phyloP scores from a whole-genome alignment of 2,888 invertebrate species.

The Digitonthophagus gazella region DNA sequence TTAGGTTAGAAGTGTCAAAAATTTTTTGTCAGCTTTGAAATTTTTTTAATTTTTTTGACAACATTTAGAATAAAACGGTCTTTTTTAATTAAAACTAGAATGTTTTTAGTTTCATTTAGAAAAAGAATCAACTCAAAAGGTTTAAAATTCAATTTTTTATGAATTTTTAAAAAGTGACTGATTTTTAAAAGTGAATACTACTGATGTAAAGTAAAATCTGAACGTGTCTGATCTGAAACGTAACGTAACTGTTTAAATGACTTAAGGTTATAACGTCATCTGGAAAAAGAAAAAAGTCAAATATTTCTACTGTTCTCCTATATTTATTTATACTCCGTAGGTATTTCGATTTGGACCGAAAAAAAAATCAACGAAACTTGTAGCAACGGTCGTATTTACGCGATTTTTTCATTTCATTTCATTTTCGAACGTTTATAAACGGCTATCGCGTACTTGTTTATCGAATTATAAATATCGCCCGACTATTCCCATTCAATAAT shows the following conservation, averaged over 20 bases:
- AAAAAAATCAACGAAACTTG: slow-evolving; percentile 16
- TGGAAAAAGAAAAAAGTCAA: slow-evolving; percentile 13
- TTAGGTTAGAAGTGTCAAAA: too few relatives aligned
- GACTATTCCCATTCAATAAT: slow-evolving; percentile 28
- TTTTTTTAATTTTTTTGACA: too few relatives aligned
- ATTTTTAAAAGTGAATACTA: too few relatives aligned
- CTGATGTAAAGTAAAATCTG: neutral
- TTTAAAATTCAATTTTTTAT: too few relatives aligned
- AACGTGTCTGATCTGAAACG: neutral
- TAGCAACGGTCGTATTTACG: slow-evolving; percentile 18
- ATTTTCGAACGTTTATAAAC: slow-evolving; percentile 8
- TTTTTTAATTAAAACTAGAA: too few relatives aligned
- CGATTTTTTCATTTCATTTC: neutral
- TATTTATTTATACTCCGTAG: neutral
- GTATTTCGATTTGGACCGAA: neutral
- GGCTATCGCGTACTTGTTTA: slow-evolving; percentile 21
- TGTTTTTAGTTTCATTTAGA: too few relatives aligned
- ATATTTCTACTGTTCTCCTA: neutral
- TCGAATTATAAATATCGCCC: slow-evolving; percentile 27
- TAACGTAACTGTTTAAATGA: slow-evolving; percentile 3
- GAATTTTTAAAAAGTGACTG: too few relatives aligned
- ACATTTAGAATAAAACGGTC: too few relatives aligned
- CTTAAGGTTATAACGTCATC: slow-evolving; percentile 7
- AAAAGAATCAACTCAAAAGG: too few relatives aligned
- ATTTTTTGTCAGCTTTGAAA: too few relatives aligned